These are phyloP conservation scores for Seriola quinqueradiata DNA, from an alignment of 2,113 vertebrate species.

Conservation along the genomic window DNA sequence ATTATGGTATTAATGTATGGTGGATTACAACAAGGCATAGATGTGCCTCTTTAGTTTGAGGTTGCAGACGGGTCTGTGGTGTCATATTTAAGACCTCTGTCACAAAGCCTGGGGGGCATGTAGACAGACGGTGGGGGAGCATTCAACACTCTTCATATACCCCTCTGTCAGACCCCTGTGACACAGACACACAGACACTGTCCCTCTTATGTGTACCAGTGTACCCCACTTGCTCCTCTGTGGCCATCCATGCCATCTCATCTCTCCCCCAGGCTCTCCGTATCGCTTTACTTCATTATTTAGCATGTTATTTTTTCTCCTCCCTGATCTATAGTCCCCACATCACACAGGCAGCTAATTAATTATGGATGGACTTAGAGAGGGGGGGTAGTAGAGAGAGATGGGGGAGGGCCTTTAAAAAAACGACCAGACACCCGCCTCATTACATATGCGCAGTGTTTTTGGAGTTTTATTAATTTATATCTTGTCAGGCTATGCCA, in stretches of 20 bases:
- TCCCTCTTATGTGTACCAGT: constrained; percentile 62
- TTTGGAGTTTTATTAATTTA: constrained; percentile 81
- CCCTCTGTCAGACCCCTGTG: constrained; percentile 31
- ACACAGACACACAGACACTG: constrained; percentile 33
- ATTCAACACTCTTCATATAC: constrained; percentile 34
- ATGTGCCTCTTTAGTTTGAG: constrained; percentile 40
- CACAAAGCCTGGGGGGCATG: constrained; percentile 31
- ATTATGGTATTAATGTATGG: constrained; percentile 47
- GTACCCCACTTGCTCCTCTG: constrained; percentile 47
- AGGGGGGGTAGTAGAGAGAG: neutral
- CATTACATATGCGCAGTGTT: constrained; percentile 79
- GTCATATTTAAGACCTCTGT: constrained; percentile 25
- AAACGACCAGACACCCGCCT: constrained; percentile 70
- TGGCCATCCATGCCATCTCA: constrained; percentile 68
- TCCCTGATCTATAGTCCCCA: constrained; percentile 81
- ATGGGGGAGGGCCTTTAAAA: constrained; percentile 41
- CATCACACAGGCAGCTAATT: constrained; percentile 81
- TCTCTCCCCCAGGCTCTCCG: constrained; percentile 61
- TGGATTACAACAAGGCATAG: constrained; percentile 10
- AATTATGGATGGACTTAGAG: constrained; percentile 77
- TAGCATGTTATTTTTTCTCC: constrained; percentile 78
- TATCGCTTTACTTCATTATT: constrained; percentile 83
- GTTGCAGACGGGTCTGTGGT: constrained; percentile 40
- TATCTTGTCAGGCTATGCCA: constrained; percentile 73
- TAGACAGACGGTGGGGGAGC: constrained; percentile 27